These are phyloP conservation scores for Antitype chi DNA, from an alignment of 2,888 invertebrate species.

Conservation along the genomic window DNA sequence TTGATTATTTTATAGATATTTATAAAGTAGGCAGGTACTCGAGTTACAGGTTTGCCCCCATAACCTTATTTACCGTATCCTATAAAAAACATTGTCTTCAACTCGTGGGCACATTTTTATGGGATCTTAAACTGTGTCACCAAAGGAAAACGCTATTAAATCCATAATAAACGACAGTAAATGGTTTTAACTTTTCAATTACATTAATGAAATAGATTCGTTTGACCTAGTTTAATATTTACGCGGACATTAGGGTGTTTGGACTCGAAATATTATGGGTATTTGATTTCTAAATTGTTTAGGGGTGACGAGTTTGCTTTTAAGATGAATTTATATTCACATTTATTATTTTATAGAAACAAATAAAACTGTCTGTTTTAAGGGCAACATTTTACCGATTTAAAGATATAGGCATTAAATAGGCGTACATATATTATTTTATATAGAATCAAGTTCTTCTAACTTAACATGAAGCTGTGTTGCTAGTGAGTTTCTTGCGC, in stretches of 20 bases:
- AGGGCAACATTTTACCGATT: not conserved
- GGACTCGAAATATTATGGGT: constrained; percentile 7
- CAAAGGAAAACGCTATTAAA: constrained; percentile 35
- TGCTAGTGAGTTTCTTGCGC: not conserved
- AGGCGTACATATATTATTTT: not conserved
- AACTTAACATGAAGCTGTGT: not conserved
- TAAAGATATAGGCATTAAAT: not conserved
- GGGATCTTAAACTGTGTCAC: constrained; percentile 7
- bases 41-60: not conserved
- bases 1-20: no score
- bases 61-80: no score
- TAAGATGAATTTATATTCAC: not conserved
- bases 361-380: not conserved
- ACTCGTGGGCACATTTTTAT: constrained; percentile 5
- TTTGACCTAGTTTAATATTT: constrained; percentile 58
- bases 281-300: constrained; percentile 9
- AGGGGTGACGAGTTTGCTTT: not conserved
- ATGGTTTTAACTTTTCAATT: constrained; percentile 63
- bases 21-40: no score
- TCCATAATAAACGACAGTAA: constrained; percentile 34
- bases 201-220: constrained; percentile 53
- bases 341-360: not conserved
- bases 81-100: constrained; percentile 22
- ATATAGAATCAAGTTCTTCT: not conserved
- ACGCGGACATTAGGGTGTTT: not conserved